Base-by-base conservation (phyloP, 1,140 invertebrate genomes). In the Aphidius gifuensis region DNA sequence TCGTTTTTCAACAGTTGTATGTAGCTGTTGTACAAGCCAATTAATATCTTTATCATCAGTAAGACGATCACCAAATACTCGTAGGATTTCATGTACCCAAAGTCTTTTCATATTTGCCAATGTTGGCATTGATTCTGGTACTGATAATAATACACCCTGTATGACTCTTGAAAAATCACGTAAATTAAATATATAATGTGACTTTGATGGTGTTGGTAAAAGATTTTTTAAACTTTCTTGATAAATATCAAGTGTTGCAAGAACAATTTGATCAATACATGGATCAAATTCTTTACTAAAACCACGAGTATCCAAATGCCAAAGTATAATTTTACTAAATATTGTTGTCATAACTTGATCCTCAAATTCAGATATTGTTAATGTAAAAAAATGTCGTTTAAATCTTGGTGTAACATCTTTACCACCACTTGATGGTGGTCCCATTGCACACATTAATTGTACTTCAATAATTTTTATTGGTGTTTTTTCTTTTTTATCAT, bases 221-320 rank as follows among this genome's bases (percentile, higher is more conserved):
- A 98, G 82, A 82, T 92, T 90, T 7, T 82, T 70, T 66, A 92
- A 85, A 64, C 93, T 92, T 69, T 89, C 80, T 74, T 95, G 94
- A 77, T 97, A 97, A 3, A 98, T 85, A 58, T 90, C 86, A 49
- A 98, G 78, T 5, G 95, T 97, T 0, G 91, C 93, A 32, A 83
- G 73, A 2, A 98, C 93, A 51, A 98, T 85, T 80, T 97, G 89
- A 66, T 94, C 89, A 53, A 96, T 92, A 69, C 91, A 93, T 0
- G 92, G 90, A 83, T 96, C 93, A 79, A 98, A 98, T 62, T 97
- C 94, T 79, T 95, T 96, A 48, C 92, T 91, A 82, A 98, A 98
- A 47, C 94, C 94, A 78, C 93, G 88, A 72, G 91, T 92, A 74
- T 94, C 92, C 60, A 97, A 85, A 85, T 98, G 96, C 95, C 95